Conservation (phyloP, 2,888 invertebrate genomes). For the Amiota mariae region DNA sequence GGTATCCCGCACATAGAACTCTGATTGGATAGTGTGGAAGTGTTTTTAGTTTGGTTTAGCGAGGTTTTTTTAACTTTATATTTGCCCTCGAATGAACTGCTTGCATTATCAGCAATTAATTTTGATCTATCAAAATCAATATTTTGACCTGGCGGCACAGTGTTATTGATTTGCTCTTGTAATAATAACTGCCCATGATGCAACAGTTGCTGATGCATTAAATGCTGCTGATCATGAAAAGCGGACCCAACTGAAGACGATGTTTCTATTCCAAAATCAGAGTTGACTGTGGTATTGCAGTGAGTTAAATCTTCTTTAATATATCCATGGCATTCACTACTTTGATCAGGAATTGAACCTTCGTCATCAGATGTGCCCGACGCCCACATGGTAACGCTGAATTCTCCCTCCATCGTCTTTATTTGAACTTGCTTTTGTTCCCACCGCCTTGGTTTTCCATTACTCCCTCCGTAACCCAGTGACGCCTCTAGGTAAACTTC, state of each 20-base stretch:
- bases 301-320: conserved; percentile 74
- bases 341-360: conserved; percentile 92
- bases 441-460: conserved; percentile 85
- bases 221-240: conserved; percentile 45
- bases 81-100: not conserved
- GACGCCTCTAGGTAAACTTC: conserved; percentile 1
- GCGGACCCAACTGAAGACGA: not conserved
- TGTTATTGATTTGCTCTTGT: conserved; percentile 39
- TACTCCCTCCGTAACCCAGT: conserved; percentile 25
- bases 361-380: conserved; percentile 90
- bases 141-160: not conserved
- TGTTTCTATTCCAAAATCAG: not conserved
- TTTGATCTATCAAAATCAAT: not conserved
- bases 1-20: conserved; percentile 7
- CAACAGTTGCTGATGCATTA: conserved; percentile 47
- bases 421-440: conserved; percentile 98
- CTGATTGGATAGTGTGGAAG: not conserved
- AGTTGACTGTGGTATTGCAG: not conserved
- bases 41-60: conserved; percentile 11
- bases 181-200: conserved; percentile 48
- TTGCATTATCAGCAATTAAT: not conserved
- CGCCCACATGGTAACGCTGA: conserved; percentile 98
- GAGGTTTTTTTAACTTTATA: conserved; percentile 48
- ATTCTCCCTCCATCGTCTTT: conserved; percentile 97
- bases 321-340: conserved; percentile 79